phyloP scores from a whole-genome alignment of 2,888 invertebrate genomes.

The Acrobasis suavella region DNA sequence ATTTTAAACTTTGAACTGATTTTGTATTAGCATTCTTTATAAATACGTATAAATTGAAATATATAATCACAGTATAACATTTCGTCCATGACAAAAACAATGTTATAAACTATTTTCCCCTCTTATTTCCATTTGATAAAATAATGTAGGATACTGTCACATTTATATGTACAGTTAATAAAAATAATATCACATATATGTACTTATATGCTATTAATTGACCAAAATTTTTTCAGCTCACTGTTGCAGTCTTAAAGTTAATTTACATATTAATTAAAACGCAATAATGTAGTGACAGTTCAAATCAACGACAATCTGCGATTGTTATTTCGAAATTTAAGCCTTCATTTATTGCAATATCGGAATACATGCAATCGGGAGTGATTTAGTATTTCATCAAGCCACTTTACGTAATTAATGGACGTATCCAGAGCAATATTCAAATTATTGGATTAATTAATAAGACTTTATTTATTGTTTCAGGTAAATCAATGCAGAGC shows the following conservation, averaged over 20 bases:
- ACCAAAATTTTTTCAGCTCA: too few relatives aligned
- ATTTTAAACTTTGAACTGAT: too few relatives aligned
- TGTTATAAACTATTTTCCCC: too few relatives aligned
- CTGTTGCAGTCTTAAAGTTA: background rate
- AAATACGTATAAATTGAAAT: too few relatives aligned
- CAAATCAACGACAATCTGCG: constrained; percentile 7
- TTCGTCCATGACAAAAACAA: too few relatives aligned
- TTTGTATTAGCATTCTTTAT: too few relatives aligned
- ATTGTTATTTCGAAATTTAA: constrained; percentile 15
- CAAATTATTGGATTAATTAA: constrained; percentile 15
- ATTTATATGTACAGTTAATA: too few relatives aligned
- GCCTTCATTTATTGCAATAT: constrained; percentile 19
- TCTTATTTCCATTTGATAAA: too few relatives aligned
- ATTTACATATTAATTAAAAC: constrained; percentile 15
- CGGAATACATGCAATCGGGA: constrained; percentile 15
- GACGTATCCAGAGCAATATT: constrained; percentile 19
- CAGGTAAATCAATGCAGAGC: background rate
- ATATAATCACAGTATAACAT: too few relatives aligned
- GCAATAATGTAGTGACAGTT: constrained; percentile 12
- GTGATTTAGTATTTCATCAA: constrained; percentile 18
- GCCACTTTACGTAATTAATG: constrained; percentile 15
- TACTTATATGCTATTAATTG: too few relatives aligned
- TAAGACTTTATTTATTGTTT: constrained; percentile 1
- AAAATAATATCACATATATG: too few relatives aligned
- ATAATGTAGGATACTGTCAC: too few relatives aligned